phyloP scores from a whole-genome alignment of 2,113 vertebrate genomes.

The Psilopsiagon aymara region DNA sequence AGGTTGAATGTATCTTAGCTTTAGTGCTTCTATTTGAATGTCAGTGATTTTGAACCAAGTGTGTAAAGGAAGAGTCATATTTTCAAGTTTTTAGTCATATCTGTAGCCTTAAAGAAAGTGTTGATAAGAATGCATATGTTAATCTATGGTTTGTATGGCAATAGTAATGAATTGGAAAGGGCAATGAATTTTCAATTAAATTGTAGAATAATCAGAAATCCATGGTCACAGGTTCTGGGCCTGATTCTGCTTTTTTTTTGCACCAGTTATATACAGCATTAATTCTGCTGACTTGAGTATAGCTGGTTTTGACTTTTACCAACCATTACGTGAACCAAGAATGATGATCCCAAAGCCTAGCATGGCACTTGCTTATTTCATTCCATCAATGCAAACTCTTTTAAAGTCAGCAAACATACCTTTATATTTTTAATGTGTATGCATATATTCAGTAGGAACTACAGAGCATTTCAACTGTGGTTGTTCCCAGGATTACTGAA shows the following conservation, averaged over 20 bases:
- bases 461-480: not conserved
- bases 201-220: constrained; percentile 34
- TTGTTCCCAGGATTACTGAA: not conserved
- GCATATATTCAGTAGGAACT: not conserved
- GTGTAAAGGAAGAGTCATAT: not conserved
- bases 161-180: constrained; percentile 17
- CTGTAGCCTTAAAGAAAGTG: constrained; percentile 30
- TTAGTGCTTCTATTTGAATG: constrained; percentile 51
- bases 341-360: not conserved
- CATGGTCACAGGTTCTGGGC: not conserved
- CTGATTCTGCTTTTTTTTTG: constrained; percentile 21
- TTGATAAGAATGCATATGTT: constrained; percentile 22
- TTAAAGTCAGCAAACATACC: not conserved
- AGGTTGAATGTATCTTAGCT: not conserved
- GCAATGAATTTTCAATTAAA: constrained; percentile 9
- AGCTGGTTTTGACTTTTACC: not conserved
- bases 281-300: not conserved
- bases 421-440: not conserved
- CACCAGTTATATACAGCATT: not conserved
- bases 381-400: not conserved
- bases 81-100: not conserved
- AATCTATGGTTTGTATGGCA: constrained; percentile 28
- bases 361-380: not conserved
- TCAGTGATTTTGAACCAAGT: constrained; percentile 16
- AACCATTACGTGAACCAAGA: not conserved